Evolutionary conservation across 2,797 vertebrate genomes (phyloP).

Genomic region (Odontamblyopus lacepedii): DNA sequence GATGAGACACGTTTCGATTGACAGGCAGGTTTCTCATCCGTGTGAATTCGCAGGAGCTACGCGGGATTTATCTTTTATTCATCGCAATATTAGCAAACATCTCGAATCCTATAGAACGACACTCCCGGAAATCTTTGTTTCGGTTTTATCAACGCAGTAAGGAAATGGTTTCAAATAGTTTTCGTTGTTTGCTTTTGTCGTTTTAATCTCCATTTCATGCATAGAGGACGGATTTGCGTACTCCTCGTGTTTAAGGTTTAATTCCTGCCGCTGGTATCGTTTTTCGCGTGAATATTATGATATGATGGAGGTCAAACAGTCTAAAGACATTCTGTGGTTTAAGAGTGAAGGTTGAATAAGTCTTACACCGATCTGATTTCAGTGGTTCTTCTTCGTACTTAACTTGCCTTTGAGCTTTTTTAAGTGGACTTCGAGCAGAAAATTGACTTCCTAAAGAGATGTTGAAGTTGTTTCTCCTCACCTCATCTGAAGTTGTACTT

Average conservation of each 20-base stretch:
- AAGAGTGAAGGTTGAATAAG: not conserved
- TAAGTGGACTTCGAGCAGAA: too few relatives aligned
- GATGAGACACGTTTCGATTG: conserved; percentile 6
- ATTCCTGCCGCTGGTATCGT: not conserved
- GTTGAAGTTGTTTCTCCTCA: too few relatives aligned
- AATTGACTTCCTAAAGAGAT: too few relatives aligned
- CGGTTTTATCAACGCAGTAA: not conserved
- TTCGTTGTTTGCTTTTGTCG: not conserved
- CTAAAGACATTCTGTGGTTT: too few relatives aligned
- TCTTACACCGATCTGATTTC: not conserved
- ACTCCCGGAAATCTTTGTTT: not conserved
- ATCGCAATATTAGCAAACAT: not conserved
- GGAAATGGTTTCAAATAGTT: not conserved
- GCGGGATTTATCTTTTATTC: conserved; percentile 3
- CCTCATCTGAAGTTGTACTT: too few relatives aligned
- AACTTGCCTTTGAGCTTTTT: not conserved
- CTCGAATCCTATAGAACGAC: not conserved
- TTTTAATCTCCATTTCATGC: not conserved
- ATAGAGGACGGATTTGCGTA: not conserved
- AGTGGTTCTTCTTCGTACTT: not conserved
- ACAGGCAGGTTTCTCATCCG: conserved; percentile 1
- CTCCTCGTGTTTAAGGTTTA: not conserved
- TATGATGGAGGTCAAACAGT: too few relatives aligned
- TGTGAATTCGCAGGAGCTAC: conserved; percentile 1
- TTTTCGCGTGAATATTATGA: too few relatives aligned